Base-by-base conservation (phyloP, 2,888 invertebrate species). In the Aphodius granarius region DNA sequence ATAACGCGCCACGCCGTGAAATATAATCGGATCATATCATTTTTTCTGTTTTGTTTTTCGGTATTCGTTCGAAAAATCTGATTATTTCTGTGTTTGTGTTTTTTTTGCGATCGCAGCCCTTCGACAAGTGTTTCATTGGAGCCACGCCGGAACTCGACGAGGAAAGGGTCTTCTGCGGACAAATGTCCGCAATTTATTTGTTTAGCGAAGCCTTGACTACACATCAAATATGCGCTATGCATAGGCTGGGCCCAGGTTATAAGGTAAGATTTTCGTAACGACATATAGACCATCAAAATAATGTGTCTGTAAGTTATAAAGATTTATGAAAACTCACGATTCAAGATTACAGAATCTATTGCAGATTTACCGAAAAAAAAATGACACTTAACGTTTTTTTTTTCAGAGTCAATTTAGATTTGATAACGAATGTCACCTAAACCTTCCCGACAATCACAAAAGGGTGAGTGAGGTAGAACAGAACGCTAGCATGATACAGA, bases 101-200 rank as follows among this genome's bases (percentile, higher is more conserved):
- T 20, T 70, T 20, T 70, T 70, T 65, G n/a, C 4, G 74, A 82
- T 86, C 85, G 9, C 89, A 99, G 97, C 97, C 98, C 75, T 99
- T 98, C 89, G 99, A 99, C 90, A 98, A 98, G 88, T 99, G 99
- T 89, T 99, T 97, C 89, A 97, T 99, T 86, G 99, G 99, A 76
- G 97, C 98, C 76, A 97, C 97, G 72, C 97, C 98, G 0, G 98
- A 99, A 88, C 88, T 98, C 85, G 98, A 98, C 85, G 97, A 97
- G 85, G 98, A 98, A 86, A 92, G 97, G 78, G 97, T 98, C 81
- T 99, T 99, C 89, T 99, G 98, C 89, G 99, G 99, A 63, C 99
- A 99, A 91, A 98, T 99, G 97, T 97, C 98, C 20, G 97, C 99
- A 73, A 96, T 99, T 85, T 99, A 99, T 90, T 90, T 99, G 80